These are phyloP conservation scores for Ganaspis brasiliensis DNA, from an alignment of 2,888 invertebrate species.

Conservation along the genomic window DNA sequence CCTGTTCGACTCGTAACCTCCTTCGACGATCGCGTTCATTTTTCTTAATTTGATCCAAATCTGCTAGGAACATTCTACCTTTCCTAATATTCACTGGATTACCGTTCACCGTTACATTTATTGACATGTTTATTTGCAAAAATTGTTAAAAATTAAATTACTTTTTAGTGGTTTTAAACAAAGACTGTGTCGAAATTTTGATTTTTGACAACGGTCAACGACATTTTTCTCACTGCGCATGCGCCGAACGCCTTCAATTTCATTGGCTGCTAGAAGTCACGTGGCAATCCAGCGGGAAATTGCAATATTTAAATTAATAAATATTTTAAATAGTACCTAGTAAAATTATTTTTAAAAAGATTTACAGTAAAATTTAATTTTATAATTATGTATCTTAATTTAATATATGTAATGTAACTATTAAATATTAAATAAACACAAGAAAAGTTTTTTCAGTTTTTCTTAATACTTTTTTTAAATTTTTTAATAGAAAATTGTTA, in stretches of 20 bases:
- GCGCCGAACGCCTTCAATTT: neutral
- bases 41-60: conserved; percentile 82
- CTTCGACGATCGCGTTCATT: conserved; percentile 83
- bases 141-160: neutral
- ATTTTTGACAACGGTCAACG: conserved; percentile 28
- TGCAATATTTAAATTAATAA: neutral
- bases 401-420: no score
- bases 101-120: conserved; percentile 84
- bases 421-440: no score
- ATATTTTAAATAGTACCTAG: no score
- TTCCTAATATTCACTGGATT: conserved; percentile 82
- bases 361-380: no score
- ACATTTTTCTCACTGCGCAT: conserved; percentile 15
- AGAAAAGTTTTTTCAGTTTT: no score
- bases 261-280: neutral
- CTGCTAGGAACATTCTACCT: conserved; percentile 81
- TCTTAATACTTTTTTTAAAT: no score
- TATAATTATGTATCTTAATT: no score
- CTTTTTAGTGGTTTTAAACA: neutral
- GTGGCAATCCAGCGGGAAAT: neutral
- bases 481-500: no score
- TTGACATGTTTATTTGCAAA: conserved; percentile 81
- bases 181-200: conserved; percentile 22
- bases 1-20: conserved; percentile 85
- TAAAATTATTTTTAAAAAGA: no score